These are phyloP conservation scores for Sinonovacula constricta DNA, from an alignment of 1,140 invertebrate species.

Conservation along the genomic window DNA sequence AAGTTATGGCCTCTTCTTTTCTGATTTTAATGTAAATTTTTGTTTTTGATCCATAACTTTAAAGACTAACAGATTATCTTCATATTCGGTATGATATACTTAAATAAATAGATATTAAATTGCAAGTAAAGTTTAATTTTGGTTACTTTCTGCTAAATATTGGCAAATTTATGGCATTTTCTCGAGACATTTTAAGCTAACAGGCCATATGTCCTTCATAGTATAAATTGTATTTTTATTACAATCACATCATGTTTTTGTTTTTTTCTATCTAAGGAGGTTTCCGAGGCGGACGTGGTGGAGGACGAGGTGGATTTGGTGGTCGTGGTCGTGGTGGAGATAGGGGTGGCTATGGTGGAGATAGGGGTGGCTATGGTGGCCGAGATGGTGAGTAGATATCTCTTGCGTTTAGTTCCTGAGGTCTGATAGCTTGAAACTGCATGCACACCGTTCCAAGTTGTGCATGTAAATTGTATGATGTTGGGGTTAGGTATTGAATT, in stretches of 20 bases:
- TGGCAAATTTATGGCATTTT: not conserved
- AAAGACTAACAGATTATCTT: too few relatives aligned
- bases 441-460: not conserved
- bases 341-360: not conserved
- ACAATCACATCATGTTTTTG: not conserved
- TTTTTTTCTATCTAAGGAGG: not conserved
- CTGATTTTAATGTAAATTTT: too few relatives aligned
- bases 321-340: not conserved
- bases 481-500: not conserved
- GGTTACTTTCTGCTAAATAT: not conserved
- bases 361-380: not conserved
- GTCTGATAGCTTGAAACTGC: not conserved
- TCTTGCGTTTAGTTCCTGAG: not conserved
- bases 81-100: not conserved
- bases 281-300: not conserved
- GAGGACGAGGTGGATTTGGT: not conserved
- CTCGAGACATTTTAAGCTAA: not conserved
- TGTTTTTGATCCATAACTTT: too few relatives aligned
- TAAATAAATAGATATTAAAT: not conserved
- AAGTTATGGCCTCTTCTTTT: too few relatives aligned
- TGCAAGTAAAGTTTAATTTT: not conserved
- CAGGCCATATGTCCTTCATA: not conserved
- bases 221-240: too few relatives aligned
- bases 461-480: not conserved
- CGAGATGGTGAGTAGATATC: not conserved